Base-by-base conservation (phyloP, 2,888 invertebrate genomes). In the Athalia circularis region DNA sequence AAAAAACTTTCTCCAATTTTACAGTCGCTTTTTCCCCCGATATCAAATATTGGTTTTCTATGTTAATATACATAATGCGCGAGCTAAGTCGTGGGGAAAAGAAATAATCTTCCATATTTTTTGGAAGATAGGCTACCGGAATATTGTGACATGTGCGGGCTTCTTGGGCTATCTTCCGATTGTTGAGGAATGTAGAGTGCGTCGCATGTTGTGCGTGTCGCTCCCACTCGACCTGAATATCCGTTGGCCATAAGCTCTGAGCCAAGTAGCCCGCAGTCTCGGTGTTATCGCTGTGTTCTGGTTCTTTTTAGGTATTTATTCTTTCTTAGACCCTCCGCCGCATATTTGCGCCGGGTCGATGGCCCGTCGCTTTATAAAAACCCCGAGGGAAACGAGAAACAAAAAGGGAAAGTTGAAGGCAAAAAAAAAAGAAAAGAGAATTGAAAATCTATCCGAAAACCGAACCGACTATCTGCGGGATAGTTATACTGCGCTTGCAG, bases 171-270 rank as follows among this genome's bases (percentile, higher is more conserved):
- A 67, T 79, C 74, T 68, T 1, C 7, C 61, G 78, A 79, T 77
- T 81, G 67, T 79, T 68, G 67, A 64, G 78, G 79, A 81, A 81
- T 81, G 70, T 78, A 61, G 48, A 43, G 65, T 80, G 76, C 75
- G 75, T 70, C 43, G 70, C 64, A 48, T 52, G 59, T 70, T 50
- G 68, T 65, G 57, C 57, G 59, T 47, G 47, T 48, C 54, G 29
- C 29, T 57, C 59, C 62, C 8, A 52, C 62, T 50, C 75, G 75
- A 72, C 59, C 72, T 9, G 47, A 59, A 59, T 57, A 45, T 59
- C 59, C 45, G n/a, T 57, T 13, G 11, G 15, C 5, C 13, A 72
- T 43, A 62, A 13, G n/a, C 13, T 72, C 47, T 5, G 45, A 59
- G 57, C 52, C 47, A 13, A 59, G 72, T 72, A 45, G 59, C 72